Conservation (phyloP, 1,140 invertebrate genomes). For the Brachionus angularis region DNA sequence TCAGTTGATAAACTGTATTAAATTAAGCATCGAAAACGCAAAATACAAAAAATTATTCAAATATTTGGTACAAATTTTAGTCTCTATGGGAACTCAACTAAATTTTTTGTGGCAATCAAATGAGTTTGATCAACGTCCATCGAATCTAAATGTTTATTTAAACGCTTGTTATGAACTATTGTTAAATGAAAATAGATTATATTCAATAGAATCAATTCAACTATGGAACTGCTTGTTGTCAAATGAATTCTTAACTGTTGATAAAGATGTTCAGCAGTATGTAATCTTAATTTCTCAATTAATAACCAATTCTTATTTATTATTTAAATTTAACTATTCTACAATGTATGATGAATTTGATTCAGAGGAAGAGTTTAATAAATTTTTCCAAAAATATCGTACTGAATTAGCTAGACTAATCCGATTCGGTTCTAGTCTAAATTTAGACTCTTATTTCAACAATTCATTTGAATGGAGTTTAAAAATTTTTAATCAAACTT, state of each 20-base stretch:
- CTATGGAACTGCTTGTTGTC: conserved; percentile 22
- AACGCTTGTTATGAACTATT: conserved; percentile 18
- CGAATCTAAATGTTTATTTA: conserved; percentile 1
- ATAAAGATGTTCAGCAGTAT: conserved; percentile 7
- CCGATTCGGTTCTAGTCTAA: not conserved
- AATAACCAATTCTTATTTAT: conserved; percentile 10
- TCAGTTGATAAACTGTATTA: conserved; percentile 22
- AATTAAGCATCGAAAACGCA: conserved; percentile 10
- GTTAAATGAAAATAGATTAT: conserved; percentile 8
- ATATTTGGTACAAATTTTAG: conserved; percentile 24
- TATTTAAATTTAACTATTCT: conserved; percentile 1
- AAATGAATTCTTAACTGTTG: not conserved
- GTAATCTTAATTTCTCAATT: not conserved
- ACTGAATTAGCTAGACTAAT: conserved; percentile 21
- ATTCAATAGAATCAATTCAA: conserved; percentile 23
- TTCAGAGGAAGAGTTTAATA: conserved; percentile 22
- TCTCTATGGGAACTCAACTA: conserved; percentile 16
- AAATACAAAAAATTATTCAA: not conserved
- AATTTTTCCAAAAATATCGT: conserved; percentile 25
- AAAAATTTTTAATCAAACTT: conserved; percentile 16
- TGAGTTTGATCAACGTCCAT: conserved; percentile 5
- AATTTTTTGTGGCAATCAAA: not conserved
- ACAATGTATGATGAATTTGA: conserved; percentile 7
- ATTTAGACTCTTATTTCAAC: not conserved
- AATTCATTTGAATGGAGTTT: not conserved